Evolutionary conservation across 2,888 invertebrate species (phyloP).

Genomic region (Ommatoiulus sabulosus): DNA sequence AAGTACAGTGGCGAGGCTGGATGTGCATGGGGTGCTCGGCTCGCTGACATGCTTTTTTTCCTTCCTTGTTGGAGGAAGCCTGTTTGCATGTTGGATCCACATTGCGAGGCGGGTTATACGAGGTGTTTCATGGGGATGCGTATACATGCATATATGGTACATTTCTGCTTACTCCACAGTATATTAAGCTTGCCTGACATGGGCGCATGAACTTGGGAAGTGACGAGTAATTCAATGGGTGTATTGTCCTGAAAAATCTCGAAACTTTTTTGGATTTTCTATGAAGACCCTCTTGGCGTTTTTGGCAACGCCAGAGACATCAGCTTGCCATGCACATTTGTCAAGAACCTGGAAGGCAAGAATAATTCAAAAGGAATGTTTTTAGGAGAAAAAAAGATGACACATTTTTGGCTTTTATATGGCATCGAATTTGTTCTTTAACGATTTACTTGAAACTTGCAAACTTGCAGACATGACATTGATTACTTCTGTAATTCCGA

Average conservation of each 20-base stretch:
- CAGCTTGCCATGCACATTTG: background rate
- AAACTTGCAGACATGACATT: no score
- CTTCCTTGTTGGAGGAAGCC: slow-evolving; percentile 13
- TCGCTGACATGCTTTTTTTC: slow-evolving; percentile 12
- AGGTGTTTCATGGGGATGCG: background rate
- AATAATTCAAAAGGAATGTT: no score
- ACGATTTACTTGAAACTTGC: no score
- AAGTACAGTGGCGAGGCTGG: background rate
- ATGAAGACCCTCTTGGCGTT: background rate
- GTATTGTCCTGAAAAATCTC: slow-evolving; percentile 9
- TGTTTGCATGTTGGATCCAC: background rate
- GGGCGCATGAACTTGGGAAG: background rate
- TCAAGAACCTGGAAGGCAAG: background rate
- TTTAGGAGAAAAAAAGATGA: no score
- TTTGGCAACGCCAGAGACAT: background rate
- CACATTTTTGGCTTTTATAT: no score
- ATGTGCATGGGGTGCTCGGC: background rate
- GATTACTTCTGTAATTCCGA: no score
- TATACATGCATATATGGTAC: background rate
- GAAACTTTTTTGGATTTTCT: background rate
- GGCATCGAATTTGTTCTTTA: no score
- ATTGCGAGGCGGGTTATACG: background rate
- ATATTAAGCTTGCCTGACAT: slow-evolving; percentile 26
- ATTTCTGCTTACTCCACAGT: slow-evolving; percentile 29
- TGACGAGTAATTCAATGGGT: slow-evolving; percentile 30